Conservation (phyloP, 2,797 vertebrate species). For the Trichosurus vulpecula region DNA sequence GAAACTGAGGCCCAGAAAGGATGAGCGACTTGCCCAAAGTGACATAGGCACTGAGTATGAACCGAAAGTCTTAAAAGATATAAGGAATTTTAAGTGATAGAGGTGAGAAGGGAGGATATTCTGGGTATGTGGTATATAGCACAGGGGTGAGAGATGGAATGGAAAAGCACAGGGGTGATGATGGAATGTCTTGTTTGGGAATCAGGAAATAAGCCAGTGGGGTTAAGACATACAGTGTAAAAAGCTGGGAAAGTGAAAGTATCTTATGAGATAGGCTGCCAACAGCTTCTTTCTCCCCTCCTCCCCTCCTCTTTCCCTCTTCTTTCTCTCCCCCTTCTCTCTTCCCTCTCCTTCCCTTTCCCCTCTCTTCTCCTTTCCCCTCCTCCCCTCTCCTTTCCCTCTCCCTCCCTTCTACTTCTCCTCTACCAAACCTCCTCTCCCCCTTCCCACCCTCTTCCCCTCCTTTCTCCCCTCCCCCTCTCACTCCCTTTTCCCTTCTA, state of each 20-base stretch:
- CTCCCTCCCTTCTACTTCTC: too few species aligned
- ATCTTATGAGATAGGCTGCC: background rate
- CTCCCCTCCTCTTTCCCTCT: too few species aligned
- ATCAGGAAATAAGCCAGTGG: too few species aligned
- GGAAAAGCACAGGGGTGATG: too few species aligned
- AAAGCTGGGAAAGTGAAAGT: background rate
- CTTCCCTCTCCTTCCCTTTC: too few species aligned
- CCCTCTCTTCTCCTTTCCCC: too few species aligned
- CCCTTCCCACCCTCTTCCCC: too few species aligned
- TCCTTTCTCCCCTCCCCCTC: background rate
- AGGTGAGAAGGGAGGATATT: background rate
- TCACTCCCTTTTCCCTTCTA: accelerated
- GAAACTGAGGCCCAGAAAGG: background rate
- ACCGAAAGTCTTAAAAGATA: background rate
- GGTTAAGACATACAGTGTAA: background rate
- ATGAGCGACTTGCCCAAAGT: background rate
- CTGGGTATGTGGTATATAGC: background rate
- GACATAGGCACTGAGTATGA: background rate
- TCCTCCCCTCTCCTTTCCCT: too few species aligned
- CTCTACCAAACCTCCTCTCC: too few species aligned
- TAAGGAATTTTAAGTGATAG: background rate
- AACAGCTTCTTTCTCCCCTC: background rate
- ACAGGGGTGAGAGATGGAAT: too few species aligned
- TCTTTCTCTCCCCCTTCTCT: too few species aligned
- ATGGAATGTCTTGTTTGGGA: background rate